Evolutionary conservation across 2,113 vertebrate genomes (phyloP).

Genomic region (Trichomycterus rosablanca): DNA sequence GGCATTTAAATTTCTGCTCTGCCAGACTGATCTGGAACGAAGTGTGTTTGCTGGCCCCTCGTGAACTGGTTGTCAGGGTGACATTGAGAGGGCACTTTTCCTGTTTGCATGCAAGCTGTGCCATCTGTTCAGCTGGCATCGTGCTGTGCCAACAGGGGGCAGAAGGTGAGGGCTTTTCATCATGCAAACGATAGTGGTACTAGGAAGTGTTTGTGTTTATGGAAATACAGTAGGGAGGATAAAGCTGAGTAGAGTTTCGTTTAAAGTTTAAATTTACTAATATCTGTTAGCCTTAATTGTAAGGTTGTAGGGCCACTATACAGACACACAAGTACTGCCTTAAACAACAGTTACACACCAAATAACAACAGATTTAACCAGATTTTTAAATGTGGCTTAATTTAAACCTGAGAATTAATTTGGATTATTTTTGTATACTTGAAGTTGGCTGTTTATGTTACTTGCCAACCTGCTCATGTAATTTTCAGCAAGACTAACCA

Average conservation of each 20-base stretch:
- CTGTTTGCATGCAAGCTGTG: conserved; percentile 37
- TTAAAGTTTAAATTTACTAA: conserved; percentile 3
- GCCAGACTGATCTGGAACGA: conserved; percentile 23
- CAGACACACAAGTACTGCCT: not conserved
- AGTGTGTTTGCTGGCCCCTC: conserved; percentile 27
- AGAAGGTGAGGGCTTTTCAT: conserved; percentile 33
- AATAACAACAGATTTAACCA: too few relatives aligned
- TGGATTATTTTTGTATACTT: too few relatives aligned
- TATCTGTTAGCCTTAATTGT: conserved; percentile 8
- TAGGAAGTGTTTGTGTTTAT: conserved; percentile 37
- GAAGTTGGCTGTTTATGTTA: too few relatives aligned
- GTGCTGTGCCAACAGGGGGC: conserved; percentile 44
- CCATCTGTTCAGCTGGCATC: conserved; percentile 56
- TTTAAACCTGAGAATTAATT: too few relatives aligned
- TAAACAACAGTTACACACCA: too few relatives aligned
- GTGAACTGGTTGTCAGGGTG: conserved; percentile 34
- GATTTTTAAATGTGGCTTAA: too few relatives aligned
- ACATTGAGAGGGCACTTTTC: conserved; percentile 53
- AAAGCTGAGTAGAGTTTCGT: conserved; percentile 32
- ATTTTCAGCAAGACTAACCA: too few relatives aligned
- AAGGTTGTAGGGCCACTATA: not conserved
- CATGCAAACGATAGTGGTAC: conserved; percentile 38
- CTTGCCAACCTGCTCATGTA: too few relatives aligned
- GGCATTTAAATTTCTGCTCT: conserved; percentile 7
- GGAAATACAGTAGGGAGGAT: conserved; percentile 50